Evolutionary conservation across 64 coral and sea anemone genomes (phyloP).

Genomic region (Montipora sp.): DNA sequence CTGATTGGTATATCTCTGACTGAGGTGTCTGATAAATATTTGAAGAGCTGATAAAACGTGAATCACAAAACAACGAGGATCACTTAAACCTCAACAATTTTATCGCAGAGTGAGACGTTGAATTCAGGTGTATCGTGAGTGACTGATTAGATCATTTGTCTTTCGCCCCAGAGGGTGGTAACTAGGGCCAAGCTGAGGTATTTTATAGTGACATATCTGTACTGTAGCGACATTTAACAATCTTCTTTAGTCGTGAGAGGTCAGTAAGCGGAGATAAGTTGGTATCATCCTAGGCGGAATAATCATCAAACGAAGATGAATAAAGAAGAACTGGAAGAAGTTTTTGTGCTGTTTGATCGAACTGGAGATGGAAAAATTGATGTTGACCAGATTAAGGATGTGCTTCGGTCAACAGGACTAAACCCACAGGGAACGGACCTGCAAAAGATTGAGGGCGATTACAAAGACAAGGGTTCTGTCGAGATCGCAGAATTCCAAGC

Average conservation of each 20-base stretch:
- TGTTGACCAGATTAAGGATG: constrained; percentile 35
- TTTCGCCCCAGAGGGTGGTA: constrained; percentile 25
- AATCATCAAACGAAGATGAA: background rate
- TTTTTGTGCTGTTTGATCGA: constrained; percentile 63
- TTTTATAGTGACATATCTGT: background rate
- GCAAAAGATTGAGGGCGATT: constrained; percentile 57
- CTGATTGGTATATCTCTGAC: background rate
- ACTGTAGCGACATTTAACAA: constrained; percentile 1
- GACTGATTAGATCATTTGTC: background rate
- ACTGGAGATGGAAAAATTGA: constrained; percentile 26
- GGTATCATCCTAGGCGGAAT: background rate
- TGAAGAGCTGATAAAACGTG: background rate
- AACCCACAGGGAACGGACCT: constrained; percentile 60
- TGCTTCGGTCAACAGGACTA: constrained; percentile 46
- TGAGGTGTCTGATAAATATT: background rate
- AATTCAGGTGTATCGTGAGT: background rate
- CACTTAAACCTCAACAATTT: background rate
- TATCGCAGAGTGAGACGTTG: background rate
- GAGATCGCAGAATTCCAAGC: constrained; percentile 46
- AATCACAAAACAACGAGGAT: background rate
- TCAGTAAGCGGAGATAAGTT: background rate
- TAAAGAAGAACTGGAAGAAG: constrained; percentile 60
- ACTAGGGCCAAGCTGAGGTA: background rate
- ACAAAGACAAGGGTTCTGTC: constrained; percentile 51
- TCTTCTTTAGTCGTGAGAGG: background rate